Base-by-base conservation (phyloP, 2,113 vertebrate species). In the Caranx melampygus region DNA sequence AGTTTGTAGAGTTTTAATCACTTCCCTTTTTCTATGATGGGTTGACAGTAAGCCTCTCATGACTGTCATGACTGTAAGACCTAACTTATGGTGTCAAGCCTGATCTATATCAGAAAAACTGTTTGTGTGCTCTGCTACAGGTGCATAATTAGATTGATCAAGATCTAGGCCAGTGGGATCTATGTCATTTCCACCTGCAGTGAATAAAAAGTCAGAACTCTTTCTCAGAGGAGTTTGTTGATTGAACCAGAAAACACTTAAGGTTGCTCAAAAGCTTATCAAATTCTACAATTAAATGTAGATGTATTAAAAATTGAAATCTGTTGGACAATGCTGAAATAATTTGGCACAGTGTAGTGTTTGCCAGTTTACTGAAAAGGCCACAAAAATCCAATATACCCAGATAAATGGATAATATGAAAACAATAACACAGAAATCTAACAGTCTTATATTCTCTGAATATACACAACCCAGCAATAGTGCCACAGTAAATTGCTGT, bases 81-180 rank as follows among this genome's bases (percentile, higher is more conserved):
- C 55, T 42, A n/a, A 64, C 7, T 20, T n/a, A 49, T 31, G n/a
- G 8, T 61, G 61, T 42, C 45, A 54, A 4, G n/a, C 6, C 55
- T 20, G 18, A 33, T 72, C 20, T 61, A 18, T 70, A 45, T 33
- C 45, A 74, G 26, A 21, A 63, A 62, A 31, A 18, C 12, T 52
- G 26, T 57, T 63, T 65, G 21, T 66, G 6, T 33, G 21, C 4
- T 55, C 71, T 54, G 16, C 45, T 34, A 58, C 79, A 83, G 82
- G 70, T 80, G 79, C 3, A 9, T 51, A 33, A 65, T 64, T 69
- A 55, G 14, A 78, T 51, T 20, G 76, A 86, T 83, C 6, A 44
- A 61, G n/a, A 85, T 85, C 54, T 59, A 65, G 35, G 33, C 64
- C 73, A 51, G 33, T 31, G 37, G 21, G 34, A 81, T 81, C 61